A percentile compares a stretch with the other conserved stretches of the same genome.
These are phyloP conservation scores for Dicrostonyx torquatus DNA, from an alignment of 2,797 vertebrate genomes.

Conservation along the genomic window DNA sequence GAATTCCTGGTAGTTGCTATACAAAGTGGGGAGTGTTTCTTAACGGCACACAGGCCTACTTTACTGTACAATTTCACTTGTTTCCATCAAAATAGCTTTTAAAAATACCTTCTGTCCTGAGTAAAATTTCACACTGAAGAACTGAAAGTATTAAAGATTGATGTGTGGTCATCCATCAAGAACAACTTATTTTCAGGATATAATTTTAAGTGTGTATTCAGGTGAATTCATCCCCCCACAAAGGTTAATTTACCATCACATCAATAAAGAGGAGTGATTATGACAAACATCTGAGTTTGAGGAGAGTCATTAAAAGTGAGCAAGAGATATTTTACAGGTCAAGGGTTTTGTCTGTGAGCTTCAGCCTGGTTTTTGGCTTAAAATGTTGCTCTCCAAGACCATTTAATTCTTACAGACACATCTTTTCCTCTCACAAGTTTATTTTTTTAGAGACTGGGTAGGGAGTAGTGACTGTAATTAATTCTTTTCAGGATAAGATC, in stretches of 20 bases:
- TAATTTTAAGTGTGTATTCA: slow-evolving; percentile 63
- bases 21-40: slow-evolving; percentile 1
- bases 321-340: slow-evolving; percentile 75
- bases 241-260: slow-evolving; percentile 74
- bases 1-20: neutral
- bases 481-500: neutral
- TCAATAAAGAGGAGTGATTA: slow-evolving; percentile 76
- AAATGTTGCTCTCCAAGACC: slow-evolving; percentile 65
- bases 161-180: slow-evolving; percentile 62
- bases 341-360: slow-evolving; percentile 68
- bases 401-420: slow-evolving; percentile 53
- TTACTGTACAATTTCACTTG: slow-evolving; percentile 56
- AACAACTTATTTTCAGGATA: slow-evolving; percentile 70
- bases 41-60: neutral
- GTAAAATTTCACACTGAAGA: slow-evolving; percentile 56
- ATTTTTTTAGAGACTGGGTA: neutral
- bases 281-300: slow-evolving; percentile 64
- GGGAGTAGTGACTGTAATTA: neutral
- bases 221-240: slow-evolving; percentile 27
- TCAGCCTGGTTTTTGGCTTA: slow-evolving; percentile 59
- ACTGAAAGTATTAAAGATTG: slow-evolving; percentile 62
- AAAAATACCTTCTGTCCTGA: slow-evolving; percentile 40
- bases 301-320: slow-evolving; percentile 68
- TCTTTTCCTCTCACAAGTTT: slow-evolving; percentile 10
- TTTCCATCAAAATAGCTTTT: slow-evolving; percentile 60